Evolutionary conservation across 2,797 vertebrate genomes (phyloP), one percentile per base, ranked within the genome.

Genomic region (Xyrichtys novacula): DNA sequence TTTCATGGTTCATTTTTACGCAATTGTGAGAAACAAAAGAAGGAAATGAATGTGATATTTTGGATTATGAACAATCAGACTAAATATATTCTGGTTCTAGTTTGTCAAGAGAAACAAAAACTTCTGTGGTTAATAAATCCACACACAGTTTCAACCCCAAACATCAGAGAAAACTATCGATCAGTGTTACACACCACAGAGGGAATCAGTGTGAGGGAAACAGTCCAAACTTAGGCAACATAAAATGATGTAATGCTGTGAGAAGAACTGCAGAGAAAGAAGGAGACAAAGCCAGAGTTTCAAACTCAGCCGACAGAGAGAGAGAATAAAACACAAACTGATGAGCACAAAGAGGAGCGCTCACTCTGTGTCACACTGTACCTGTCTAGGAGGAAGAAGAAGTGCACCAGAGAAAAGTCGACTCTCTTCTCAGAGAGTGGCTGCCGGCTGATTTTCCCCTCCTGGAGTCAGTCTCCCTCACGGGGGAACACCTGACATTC

Each of bases 401-500:
- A 59, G 67, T 60, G 58, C 0, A 23, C 22, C 62, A 43, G 11
- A 65, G 71, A 63, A 65, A 72, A 68, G 74, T 79, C 75, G 34
- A 69, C 47, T 58, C 56, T 74, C 62, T 67, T 72, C 48, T 68
- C 61, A 50, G 47, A 71, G 75, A 72, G 64, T 11, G 9, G 67
- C 69, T 53, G 62, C 34, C 5, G 20, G 75, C 52, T 56, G 75
- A 15, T n/a, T 74, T 38, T 65, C 43, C 62, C 77, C 72, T 77
- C 62, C 78, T 26, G 61, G 67, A 80, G 68, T 82, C 68, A 84
- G 72, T 72, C 62, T 19, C 68, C 34, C 73, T 89, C 64, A 70
- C 62, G 50, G 84, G 89, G 89, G 69, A 89, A 88, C 93, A 91
- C 92, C 91, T 89, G 92, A 87, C 88, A 78, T 81, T 91, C 87